Conservation (phyloP, 2,797 vertebrate genomes). For the Myripristis murdjan region DNA sequence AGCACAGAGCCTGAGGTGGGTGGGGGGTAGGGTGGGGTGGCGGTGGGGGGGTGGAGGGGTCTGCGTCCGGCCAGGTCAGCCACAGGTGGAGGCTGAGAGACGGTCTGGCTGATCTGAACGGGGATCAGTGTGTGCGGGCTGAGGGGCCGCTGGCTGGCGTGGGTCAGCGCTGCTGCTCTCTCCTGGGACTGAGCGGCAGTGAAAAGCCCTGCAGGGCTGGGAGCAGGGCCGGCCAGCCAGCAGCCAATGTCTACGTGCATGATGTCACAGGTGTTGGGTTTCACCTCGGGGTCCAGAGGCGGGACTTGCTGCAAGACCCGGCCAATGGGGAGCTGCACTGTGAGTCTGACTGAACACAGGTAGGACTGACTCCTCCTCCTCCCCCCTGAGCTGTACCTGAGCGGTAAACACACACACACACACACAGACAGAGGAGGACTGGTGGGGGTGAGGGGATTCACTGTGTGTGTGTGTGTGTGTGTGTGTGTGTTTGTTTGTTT, state of each 20-base stretch:
- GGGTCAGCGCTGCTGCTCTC: conserved; percentile 44
- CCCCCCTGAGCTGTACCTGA: conserved; percentile 12
- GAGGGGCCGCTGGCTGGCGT: background rate
- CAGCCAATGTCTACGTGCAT: conserved; percentile 57
- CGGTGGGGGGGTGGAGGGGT: too few species aligned
- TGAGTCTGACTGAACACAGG: conserved; percentile 49
- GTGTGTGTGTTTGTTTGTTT: conserved; percentile 23
- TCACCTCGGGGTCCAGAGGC: conserved; percentile 62
- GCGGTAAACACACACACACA: conserved; percentile 40
- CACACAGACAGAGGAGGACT: background rate
- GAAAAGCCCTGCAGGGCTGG: conserved; percentile 36
- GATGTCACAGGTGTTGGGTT: conserved; percentile 83
- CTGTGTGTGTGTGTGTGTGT: too few species aligned
- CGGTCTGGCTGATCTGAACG: conserved; percentile 40
- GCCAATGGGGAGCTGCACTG: conserved; percentile 57
- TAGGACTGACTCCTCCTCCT: conserved; percentile 38
- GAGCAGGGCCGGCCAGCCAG: conserved; percentile 55
- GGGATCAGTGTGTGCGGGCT: conserved; percentile 21
- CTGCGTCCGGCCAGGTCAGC: conserved; percentile 35
- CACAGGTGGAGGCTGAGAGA: conserved; percentile 41
- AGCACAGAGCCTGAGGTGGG: conserved; percentile 14
- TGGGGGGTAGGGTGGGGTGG: too few species aligned
- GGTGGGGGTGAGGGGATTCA: background rate
- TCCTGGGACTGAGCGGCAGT: conserved; percentile 62
- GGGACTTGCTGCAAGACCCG: conserved; percentile 1